These are phyloP conservation scores for Spea multiplicata DNA, from an alignment of 2,113 vertebrate species.

Conservation along the genomic window DNA sequence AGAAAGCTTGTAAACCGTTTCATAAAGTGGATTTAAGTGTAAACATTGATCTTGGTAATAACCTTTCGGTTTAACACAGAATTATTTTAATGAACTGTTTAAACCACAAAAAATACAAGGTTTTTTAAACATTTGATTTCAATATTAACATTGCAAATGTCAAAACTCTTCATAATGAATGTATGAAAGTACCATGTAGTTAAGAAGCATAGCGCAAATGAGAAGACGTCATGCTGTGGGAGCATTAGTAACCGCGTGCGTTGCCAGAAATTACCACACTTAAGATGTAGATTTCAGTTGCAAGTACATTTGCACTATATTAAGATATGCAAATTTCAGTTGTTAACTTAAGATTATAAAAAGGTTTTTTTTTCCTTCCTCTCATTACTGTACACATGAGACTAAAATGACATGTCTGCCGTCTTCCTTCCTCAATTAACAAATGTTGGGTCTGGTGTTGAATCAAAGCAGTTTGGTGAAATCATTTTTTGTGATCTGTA, in stretches of 20 bases:
- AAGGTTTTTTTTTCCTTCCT: too few species aligned
- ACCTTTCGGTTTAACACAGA: slow-evolving; percentile 36
- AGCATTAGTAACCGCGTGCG: slow-evolving; percentile 38
- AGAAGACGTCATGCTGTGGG: slow-evolving; percentile 34
- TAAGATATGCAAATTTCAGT: slow-evolving; percentile 26
- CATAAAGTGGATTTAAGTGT: slow-evolving; percentile 27
- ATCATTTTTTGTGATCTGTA: too few species aligned
- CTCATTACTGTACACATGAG: too few species aligned
- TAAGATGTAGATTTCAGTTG: slow-evolving; percentile 41
- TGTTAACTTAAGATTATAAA: slow-evolving; percentile 10
- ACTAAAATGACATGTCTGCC: too few species aligned
- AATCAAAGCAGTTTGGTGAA: too few species aligned
- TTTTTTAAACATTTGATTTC: slow-evolving; percentile 41
- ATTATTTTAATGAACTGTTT: slow-evolving; percentile 42
- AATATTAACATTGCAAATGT: slow-evolving; percentile 45
- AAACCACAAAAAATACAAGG: slow-evolving; percentile 26
- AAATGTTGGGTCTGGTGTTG: too few species aligned
- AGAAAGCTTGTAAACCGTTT: slow-evolving; percentile 11
- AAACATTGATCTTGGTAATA: slow-evolving; percentile 46
- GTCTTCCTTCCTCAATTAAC: too few species aligned
- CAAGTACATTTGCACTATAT: slow-evolving; percentile 32
- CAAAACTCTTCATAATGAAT: slow-evolving; percentile 38
- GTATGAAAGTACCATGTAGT: slow-evolving; percentile 37
- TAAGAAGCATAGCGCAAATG: slow-evolving; percentile 40
- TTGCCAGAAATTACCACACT: slow-evolving; percentile 41